Evolutionary conservation across 2,113 vertebrate genomes (phyloP).

Genomic region (Silurus meridionalis): DNA sequence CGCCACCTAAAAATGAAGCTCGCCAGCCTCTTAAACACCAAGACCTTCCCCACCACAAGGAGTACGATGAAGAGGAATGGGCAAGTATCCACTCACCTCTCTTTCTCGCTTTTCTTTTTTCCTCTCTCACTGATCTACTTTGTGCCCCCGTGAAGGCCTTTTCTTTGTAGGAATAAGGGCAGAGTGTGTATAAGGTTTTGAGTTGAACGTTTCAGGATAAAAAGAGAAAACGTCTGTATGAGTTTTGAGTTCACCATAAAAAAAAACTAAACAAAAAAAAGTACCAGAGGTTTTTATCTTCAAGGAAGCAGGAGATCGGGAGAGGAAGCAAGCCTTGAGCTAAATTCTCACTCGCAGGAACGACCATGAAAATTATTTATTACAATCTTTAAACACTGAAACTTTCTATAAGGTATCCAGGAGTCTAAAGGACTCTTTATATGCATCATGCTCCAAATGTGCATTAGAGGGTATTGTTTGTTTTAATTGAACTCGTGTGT

Average conservation of each 20-base stretch:
- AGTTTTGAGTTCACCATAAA: background rate
- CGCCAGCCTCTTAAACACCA: slow-evolving; percentile 70
- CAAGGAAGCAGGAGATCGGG: background rate
- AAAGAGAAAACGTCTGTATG: background rate
- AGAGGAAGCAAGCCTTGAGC: slow-evolving; percentile 2
- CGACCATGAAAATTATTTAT: slow-evolving; percentile 20
- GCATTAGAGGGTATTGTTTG: background rate
- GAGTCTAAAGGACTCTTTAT: background rate
- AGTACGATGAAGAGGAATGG: slow-evolving; percentile 97
- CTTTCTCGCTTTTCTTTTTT: background rate
- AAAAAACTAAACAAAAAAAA: background rate
- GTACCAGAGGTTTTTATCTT: slow-evolving; percentile 4
- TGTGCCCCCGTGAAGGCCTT: background rate
- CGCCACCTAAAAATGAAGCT: slow-evolving; percentile 61
- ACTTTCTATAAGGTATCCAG: background rate
- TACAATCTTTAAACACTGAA: background rate
- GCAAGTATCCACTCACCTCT: slow-evolving; percentile 69
- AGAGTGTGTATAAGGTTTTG: background rate
- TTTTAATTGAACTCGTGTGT: background rate
- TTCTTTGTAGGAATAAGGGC: background rate
- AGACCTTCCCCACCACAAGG: slow-evolving; percentile 90
- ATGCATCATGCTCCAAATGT: background rate
- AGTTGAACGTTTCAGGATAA: slow-evolving; percentile 9
- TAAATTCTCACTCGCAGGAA: background rate
- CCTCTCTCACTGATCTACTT: background rate